Evolutionary conservation across 2,797 vertebrate species (phyloP), one percentile per base, ranked within the genome.

Genomic region (Acrossocheilus wenchowensis): DNA sequence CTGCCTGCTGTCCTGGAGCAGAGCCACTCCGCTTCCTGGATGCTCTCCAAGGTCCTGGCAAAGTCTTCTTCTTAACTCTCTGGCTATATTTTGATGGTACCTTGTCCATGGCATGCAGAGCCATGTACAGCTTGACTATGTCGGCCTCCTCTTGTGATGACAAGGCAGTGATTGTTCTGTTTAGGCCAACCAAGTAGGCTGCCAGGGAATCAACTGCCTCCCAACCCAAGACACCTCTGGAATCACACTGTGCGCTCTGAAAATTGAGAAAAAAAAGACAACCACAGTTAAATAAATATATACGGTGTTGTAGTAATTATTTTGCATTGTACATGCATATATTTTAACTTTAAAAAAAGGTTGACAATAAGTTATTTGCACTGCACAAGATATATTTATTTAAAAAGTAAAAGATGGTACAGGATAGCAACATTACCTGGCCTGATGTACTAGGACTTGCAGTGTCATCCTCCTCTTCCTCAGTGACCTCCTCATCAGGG

Each of bases 1-100:
- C 71, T 77, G 78, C 78, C 60, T 85, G 83, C 15, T 85, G 78
- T 19, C 71, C 83, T 23, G 72, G 78, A 48, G 87, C 41, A 77
- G 87, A 85, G 64, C 87, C 78, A 62, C 72, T 88, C 12, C 26
- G 62, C 21, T 88, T 88, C 19, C 50, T 26, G 1, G 83, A 78
- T 69, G 30, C 30, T 30, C 30, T 30, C 30, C 30, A 30, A 30
- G 30, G 30, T 30, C 30, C 30, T 30, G 30, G 10, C 50, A 78
- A 82, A 17, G 79, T 62, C 2, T 7, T 78, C 21, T 77, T 82
- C 19, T 60, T 81, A 3, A 41, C 21, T 21, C 21, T 43, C 69
- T 72, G 69, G 39, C 69, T 43, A 6, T 72, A 43, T 72, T 43
- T 43, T 3, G 21, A 43, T 14, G 69, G 39, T 2, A 72, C 39